Conservation (phyloP, 2,113 vertebrate genomes). For the Nothocercus nigrocapillus region DNA sequence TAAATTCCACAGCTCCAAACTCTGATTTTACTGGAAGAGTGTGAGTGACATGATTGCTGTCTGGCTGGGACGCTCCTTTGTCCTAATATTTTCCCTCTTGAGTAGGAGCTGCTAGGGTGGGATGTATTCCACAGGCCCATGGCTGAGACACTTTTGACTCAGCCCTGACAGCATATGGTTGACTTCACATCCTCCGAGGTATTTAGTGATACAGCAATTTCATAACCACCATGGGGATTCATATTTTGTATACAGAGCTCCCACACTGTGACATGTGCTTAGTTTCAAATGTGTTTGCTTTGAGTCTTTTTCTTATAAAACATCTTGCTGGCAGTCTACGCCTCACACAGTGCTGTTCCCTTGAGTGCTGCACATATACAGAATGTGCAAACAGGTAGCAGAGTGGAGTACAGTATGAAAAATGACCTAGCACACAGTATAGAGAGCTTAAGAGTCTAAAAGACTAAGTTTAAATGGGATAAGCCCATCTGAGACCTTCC, state of each 20-base stretch:
- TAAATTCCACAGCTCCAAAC: neutral
- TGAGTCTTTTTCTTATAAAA: neutral
- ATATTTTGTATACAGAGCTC: neutral
- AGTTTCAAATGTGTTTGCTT: neutral
- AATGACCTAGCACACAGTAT: neutral
- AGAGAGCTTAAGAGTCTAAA: neutral
- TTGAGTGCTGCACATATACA: neutral
- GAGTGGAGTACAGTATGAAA: neutral
- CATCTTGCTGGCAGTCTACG: neutral
- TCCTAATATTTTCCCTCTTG: neutral
- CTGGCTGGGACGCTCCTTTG: neutral
- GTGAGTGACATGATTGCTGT: neutral
- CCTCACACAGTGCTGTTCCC: neutral
- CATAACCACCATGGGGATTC: neutral
- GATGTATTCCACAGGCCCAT: neutral
- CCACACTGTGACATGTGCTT: neutral
- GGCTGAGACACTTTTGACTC: constrained; percentile 27
- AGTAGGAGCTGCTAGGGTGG: constrained; percentile 14
- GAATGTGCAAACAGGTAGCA: neutral
- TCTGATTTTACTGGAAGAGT: neutral
- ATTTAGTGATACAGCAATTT: constrained; percentile 59
- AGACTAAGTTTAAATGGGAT: no score
- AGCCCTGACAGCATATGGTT: constrained; percentile 24
- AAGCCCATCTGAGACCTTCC: neutral
- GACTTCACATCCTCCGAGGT: constrained; percentile 54